Evolutionary conservation across 2,888 invertebrate genomes (phyloP), one percentile per base, ranked within the genome.

Genomic region (Drosophila stalkeri): DNA sequence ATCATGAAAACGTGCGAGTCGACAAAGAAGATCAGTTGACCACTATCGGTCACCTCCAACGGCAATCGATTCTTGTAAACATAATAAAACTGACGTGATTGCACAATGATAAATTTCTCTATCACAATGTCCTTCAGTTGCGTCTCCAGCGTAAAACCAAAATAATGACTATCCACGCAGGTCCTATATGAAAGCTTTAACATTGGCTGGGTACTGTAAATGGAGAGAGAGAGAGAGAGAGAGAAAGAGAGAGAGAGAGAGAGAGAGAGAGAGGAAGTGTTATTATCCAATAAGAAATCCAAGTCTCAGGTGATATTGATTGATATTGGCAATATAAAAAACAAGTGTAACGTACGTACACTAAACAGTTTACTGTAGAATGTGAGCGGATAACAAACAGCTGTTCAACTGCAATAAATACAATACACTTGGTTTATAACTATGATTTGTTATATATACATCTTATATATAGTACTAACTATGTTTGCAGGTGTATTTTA

Each of bases 61-160:
- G 92, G 92, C 39, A 92, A 72, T 0, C 70, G 80, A 5, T 77
- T 69, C 52, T 91, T 88, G 55, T 91, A 75, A 0, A 92, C 86
- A 76, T 92, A 92, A 44, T 86, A 87, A 64, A 92, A 89, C 23
- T 88, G 81, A 12, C 88, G 84, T 4, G 89, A 83, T 76, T 91
- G 89, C 23, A 92, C 89, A 60, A 92, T 87, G 3, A 92, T 90
- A 39, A 92, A 86, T 74, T 91, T 92, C 37, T 92, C 90, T 46
- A 92, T 88, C 4, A 90, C 44, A 49, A 92, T 43, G 68, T 91
- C 70, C 9, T 73, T 64, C 0, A 66, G 37, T 0, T 54, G 16
- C 0, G 91, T 86, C 54, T 82, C 79, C 47, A 92, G 71, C n/a
- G 88, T 89, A 64, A 92, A 92, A 11, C 89, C 86, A 78, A 92